Conservation (phyloP, 2,113 vertebrate genomes). For the Epinephelus lanceolatus region DNA sequence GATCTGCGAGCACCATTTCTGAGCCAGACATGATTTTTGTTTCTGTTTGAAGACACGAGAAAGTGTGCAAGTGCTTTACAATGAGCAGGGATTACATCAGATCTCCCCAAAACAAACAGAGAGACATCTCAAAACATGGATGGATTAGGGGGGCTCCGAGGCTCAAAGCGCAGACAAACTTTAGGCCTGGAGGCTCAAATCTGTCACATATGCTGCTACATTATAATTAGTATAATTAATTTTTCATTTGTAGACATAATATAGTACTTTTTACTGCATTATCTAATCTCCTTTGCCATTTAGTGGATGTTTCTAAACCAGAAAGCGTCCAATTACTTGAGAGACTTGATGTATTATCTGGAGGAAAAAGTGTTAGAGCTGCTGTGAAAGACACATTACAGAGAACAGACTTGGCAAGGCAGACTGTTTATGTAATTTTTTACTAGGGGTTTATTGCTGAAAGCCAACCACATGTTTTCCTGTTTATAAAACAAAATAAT, state of each 20-base stretch:
- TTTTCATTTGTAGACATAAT: not conserved
- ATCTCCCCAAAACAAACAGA: constrained; percentile 61
- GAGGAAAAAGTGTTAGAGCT: constrained; percentile 1
- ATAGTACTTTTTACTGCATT: not conserved
- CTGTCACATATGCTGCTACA: not conserved
- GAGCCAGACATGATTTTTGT: not conserved
- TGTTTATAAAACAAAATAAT: constrained; percentile 65
- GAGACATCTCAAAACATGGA: constrained; percentile 34
- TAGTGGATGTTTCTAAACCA: constrained; percentile 28
- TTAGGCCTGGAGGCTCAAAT: constrained; percentile 8
- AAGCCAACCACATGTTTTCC: constrained; percentile 59
- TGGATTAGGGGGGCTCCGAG: constrained; percentile 62
- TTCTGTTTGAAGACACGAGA: constrained; percentile 22
- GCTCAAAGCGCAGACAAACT: constrained; percentile 30
- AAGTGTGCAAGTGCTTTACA: constrained; percentile 34
- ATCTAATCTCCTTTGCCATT: not conserved
- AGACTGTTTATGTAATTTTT: constrained; percentile 39
- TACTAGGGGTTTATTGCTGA: constrained; percentile 45
- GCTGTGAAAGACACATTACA: constrained; percentile 25
- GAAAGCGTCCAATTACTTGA: constrained; percentile 29
- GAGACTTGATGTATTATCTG: constrained; percentile 29
- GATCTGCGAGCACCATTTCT: not conserved
- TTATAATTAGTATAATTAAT: constrained; percentile 18
- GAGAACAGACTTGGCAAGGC: constrained; percentile 27
- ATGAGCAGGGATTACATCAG: constrained; percentile 37